Evolutionary conservation across 2,888 invertebrate species (phyloP).

Genomic region (Sylvicola fuscatus): DNA sequence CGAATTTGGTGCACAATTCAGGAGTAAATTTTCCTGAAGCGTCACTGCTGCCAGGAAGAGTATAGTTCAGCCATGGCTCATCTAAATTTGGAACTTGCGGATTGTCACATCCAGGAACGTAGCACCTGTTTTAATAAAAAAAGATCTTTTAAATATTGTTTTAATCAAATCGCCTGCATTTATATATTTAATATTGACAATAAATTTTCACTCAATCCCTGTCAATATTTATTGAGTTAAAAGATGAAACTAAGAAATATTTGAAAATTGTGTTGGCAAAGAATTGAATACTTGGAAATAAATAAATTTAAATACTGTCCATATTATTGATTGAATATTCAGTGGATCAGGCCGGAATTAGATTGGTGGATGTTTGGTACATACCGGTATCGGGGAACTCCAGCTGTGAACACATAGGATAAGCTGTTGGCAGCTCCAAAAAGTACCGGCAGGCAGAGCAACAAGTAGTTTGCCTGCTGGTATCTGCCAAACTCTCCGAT

Average conservation of each 20-base stretch:
- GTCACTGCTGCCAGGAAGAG: conserved; percentile 25
- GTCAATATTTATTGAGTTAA: too few species aligned
- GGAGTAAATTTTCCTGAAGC: conserved; percentile 17
- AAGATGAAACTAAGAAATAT: too few species aligned
- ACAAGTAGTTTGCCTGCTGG: conserved; percentile 31
- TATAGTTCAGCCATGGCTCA: conserved; percentile 27
- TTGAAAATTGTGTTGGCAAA: too few species aligned
- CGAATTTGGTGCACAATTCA: conserved; percentile 16
- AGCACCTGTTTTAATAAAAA: conserved; percentile 22
- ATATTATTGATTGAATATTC: too few species aligned
- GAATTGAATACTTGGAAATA: too few species aligned
- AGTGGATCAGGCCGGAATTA: too few species aligned
- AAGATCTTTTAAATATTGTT: conserved; percentile 1
- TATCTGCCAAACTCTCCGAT: conserved; percentile 37
- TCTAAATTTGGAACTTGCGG: conserved; percentile 16
- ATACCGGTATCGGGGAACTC: conserved; percentile 35
- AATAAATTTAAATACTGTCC: too few species aligned
- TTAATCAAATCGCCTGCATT: neutral
- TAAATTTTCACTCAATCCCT: too few species aligned
- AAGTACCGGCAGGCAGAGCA: conserved; percentile 35
- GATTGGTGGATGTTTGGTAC: neutral
- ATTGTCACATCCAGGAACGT: conserved; percentile 32
- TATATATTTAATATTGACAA: neutral
- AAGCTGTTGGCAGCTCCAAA: conserved; percentile 38
- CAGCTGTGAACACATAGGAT: conserved; percentile 38